Percentiles rank a stretch among this genome's conserved stretches.
Evolutionary conservation across 1,140 invertebrate species (phyloP).

Genomic region (Kradibia gibbosae): DNA sequence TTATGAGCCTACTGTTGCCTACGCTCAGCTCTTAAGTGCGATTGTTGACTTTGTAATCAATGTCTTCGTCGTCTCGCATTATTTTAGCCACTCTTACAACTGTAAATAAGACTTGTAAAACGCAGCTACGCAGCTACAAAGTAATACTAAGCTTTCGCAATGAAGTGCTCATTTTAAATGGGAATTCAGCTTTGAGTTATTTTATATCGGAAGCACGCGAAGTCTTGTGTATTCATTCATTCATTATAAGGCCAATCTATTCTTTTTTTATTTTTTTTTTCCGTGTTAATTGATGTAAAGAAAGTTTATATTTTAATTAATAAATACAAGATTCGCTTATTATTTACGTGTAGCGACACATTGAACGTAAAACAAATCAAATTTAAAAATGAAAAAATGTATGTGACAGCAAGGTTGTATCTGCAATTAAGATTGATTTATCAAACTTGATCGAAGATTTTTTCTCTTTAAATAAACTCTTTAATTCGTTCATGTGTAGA

Average conservation of each 20-base stretch:
- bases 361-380: too few relatives aligned
- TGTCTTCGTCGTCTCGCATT: not conserved
- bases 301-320: too few relatives aligned
- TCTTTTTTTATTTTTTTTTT: too few relatives aligned
- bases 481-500: conserved; percentile 10
- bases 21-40: not conserved
- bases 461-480: not conserved
- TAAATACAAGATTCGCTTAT: too few relatives aligned
- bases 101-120: conserved; percentile 4
- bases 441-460: not conserved
- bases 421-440: not conserved
- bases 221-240: too few relatives aligned
- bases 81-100: not conserved
- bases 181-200: not conserved
- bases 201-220: too few relatives aligned
- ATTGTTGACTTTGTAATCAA: not conserved
- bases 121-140: too few relatives aligned
- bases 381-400: not conserved
- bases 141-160: not conserved
- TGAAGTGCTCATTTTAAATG: not conserved
- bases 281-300: too few relatives aligned
- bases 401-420: not conserved
- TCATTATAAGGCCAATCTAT: too few relatives aligned
- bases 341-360: too few relatives aligned
- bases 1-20: too few relatives aligned